Percentiles rank a stretch among this genome's conserved stretches.
These are phyloP conservation scores for Vanessa cardui DNA, from an alignment of 2,888 invertebrate genomes.

Conservation along the genomic window DNA sequence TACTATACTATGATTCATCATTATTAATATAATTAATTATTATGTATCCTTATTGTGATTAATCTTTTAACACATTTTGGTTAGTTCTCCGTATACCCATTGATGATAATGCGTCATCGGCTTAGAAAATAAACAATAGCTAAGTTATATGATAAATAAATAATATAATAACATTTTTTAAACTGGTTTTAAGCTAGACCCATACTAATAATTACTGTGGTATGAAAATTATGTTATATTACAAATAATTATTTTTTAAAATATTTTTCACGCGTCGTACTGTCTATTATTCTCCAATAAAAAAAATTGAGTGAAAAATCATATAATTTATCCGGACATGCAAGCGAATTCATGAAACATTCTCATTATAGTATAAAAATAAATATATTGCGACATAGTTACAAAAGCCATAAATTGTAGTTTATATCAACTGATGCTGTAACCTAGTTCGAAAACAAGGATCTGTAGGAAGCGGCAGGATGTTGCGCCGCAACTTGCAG, in stretches of 20 bases:
- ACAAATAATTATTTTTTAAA: too few species aligned
- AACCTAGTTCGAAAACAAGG: constrained; percentile 53
- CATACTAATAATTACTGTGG: too few species aligned
- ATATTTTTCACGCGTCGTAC: too few species aligned
- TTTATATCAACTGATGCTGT: constrained; percentile 40
- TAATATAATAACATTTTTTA: too few species aligned
- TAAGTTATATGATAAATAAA: background rate
- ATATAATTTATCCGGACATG: too few species aligned
- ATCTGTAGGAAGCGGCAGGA: constrained; percentile 68
- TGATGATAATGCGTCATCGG: background rate
- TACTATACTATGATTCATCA: constrained; percentile 31
- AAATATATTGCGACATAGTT: constrained; percentile 24
- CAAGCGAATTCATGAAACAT: background rate
- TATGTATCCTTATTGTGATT: constrained; percentile 21
- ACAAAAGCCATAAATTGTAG: constrained; percentile 30
- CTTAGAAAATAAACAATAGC: background rate
- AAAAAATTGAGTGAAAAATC: too few species aligned
- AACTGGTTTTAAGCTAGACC: too few species aligned
- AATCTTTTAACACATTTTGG: constrained; percentile 6
- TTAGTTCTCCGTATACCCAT: constrained; percentile 3
- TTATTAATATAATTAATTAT: constrained; percentile 13
- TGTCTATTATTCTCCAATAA: too few species aligned
- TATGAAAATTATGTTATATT: too few species aligned
- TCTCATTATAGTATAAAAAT: constrained; percentile 5
- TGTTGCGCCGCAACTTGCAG: constrained; percentile 48